Evolutionary conservation across 2,113 vertebrate species (phyloP).

Genomic region (Pontoporia blainvillei): DNA sequence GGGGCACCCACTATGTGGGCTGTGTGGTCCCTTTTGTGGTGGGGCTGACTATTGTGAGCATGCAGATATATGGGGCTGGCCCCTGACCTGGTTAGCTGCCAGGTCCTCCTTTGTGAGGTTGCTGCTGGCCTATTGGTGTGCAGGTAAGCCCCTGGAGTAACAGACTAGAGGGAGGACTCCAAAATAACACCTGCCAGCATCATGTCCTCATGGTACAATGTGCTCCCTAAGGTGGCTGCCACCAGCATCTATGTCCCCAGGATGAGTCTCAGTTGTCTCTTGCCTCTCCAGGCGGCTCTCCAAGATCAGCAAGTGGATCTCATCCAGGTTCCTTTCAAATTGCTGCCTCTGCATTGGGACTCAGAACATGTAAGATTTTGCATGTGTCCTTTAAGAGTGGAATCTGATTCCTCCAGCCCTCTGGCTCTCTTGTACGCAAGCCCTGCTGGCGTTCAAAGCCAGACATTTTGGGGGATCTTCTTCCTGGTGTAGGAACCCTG

Average conservation of each 20-base stretch:
- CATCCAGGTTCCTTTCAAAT: neutral
- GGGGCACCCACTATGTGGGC: neutral
- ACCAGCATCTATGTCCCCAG: neutral
- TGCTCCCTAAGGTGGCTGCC: neutral
- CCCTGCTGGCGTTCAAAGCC: neutral
- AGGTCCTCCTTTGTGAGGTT: neutral
- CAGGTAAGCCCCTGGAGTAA: neutral
- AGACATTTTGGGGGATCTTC: neutral
- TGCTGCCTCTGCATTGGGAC: neutral
- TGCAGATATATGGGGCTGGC: neutral
- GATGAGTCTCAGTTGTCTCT: accelerated
- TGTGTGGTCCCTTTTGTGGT: neutral
- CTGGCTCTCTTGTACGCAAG: neutral
- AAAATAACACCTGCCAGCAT: neutral
- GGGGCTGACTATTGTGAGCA: neutral
- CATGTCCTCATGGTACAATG: neutral
- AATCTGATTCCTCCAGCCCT: neutral
- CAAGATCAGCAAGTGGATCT: neutral
- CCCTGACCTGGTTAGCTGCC: too few relatives aligned
- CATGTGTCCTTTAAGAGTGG: neutral
- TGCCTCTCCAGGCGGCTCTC: neutral
- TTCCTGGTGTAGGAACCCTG: neutral
- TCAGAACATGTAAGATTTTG: neutral
- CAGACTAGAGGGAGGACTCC: neutral
- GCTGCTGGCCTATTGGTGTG: neutral